Conservation (phyloP, 2,888 invertebrate species). For the Macaria liturata region DNA sequence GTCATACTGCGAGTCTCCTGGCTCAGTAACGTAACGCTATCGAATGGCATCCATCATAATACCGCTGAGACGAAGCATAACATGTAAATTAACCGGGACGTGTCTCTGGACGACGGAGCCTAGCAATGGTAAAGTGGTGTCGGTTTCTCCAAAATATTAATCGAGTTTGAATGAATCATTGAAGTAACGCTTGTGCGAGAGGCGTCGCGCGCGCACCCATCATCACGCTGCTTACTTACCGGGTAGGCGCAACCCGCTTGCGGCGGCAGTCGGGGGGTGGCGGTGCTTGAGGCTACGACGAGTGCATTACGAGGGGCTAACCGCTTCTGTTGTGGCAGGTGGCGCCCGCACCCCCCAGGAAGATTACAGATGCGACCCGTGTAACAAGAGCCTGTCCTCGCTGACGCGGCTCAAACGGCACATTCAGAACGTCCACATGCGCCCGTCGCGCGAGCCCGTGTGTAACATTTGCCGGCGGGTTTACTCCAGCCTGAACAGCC, state of each 20-base stretch:
- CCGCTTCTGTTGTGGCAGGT: conserved; percentile 85
- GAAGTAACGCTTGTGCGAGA: conserved; percentile 75
- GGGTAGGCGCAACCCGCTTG: conserved; percentile 18
- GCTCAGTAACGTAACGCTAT: conserved; percentile 76
- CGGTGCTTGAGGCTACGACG: conserved; percentile 82
- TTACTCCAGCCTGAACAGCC: conserved; percentile 95
- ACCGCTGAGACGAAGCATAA: conserved; percentile 64
- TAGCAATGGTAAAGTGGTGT: conserved; percentile 73
- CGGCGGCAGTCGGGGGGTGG: conserved; percentile 67
- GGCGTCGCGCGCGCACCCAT: conserved; percentile 35
- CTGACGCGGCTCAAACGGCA: conserved; percentile 94
- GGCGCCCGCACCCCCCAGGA: conserved; percentile 90
- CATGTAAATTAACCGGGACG: conserved; percentile 56
- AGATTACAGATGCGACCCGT: conserved; percentile 95
- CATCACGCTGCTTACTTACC: too few relatives aligned
- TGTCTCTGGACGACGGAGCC: conserved; percentile 73
- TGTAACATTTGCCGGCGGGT: conserved; percentile 96
- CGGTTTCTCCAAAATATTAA: conserved; percentile 63
- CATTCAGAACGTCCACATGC: conserved; percentile 96
- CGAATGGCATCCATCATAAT: conserved; percentile 70
- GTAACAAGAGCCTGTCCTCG: conserved; percentile 95
- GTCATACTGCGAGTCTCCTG: conserved; percentile 56
- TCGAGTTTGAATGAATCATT: conserved; percentile 64
- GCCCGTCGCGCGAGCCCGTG: conserved; percentile 94
- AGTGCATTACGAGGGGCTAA: conserved; percentile 82